Evolutionary conservation across 2,888 invertebrate species (phyloP).

Genomic region (Tenthredo notha): DNA sequence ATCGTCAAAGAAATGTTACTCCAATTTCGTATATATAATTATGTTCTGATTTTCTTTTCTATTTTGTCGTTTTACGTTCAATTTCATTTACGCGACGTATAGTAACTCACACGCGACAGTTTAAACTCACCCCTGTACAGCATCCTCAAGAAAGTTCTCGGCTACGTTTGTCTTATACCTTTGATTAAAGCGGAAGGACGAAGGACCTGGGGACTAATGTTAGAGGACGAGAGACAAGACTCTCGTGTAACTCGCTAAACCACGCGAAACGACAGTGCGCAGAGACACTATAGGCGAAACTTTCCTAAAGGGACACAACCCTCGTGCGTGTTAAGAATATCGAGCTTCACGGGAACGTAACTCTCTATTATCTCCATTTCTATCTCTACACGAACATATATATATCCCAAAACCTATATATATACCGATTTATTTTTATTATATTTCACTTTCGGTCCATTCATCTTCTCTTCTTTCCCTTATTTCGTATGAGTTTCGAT

Average conservation of each 20-base stretch:
- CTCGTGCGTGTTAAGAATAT: background rate
- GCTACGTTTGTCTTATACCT: background rate
- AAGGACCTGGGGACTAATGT: background rate
- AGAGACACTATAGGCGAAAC: background rate
- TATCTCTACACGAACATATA: background rate
- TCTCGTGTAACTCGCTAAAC: constrained; percentile 14
- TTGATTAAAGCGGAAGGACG: constrained; percentile 33
- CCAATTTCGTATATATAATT: background rate
- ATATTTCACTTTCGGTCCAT: constrained; percentile 3
- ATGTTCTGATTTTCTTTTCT: background rate
- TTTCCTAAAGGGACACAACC: constrained; percentile 4
- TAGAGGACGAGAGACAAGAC: background rate
- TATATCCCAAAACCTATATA: background rate
- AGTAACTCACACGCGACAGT: background rate
- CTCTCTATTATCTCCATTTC: background rate
- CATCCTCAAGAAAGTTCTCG: background rate
- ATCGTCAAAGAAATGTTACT: background rate
- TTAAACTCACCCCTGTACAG: background rate
- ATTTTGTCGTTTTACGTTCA: background rate
- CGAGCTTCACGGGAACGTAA: background rate
- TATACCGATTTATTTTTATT: background rate
- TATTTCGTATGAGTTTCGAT: background rate
- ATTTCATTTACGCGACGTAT: background rate
- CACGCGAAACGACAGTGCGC: constrained; percentile 3
- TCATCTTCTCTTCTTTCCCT: background rate